Evolutionary conservation across 1,140 invertebrate species (phyloP), one percentile per base, ranked within the genome.

Genomic region (Trichoplusia ni): DNA sequence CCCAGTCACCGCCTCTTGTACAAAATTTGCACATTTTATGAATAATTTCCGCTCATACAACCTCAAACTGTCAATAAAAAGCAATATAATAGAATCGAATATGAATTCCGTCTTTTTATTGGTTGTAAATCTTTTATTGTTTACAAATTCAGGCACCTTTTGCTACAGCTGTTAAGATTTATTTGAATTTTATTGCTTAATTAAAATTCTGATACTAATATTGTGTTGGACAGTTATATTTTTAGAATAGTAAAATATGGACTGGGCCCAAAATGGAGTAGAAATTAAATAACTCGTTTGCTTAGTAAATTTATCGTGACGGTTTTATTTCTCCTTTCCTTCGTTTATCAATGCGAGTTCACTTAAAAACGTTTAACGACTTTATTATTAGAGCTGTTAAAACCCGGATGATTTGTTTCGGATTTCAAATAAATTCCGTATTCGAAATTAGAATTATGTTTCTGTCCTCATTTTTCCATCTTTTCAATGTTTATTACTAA

Each of bases 281-380:
- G n/a, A 25, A 37, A 54, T 54, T 54, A 38, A 21, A 38, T 38
- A 54, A 54, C 51, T 54, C 21, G 51, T 54, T 38, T 21, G 18
- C 31, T 19, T 18, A n/a, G 21, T 54, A 14, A 54, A 38, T 54
- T 54, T 54, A 54, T 54, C 8, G 51, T 54, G 51, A 54, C 51
- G 16, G 33, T 54, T 54, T 54, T 54, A 54, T 54, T 14, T 38
- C 23, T 38, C 18, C 29, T 16, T 51, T n/a, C 16, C 47, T 51
- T 21, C 47, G 29, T 51, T 51, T 51, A 35, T 35, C 47, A 51
- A 13, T 51, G 9, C 16, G 47, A 5, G 9, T 21, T 35, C 31
- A 51, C 18, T 51, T n/a, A 21, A 11, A 35, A 51, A 33, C n/a
- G 18, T 18, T 35, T 51, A 35, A 51, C 47, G 29, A 51, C 47